These are phyloP conservation scores for Aporrectodea caliginosa DNA, from an alignment of 1,140 invertebrate genomes.

Conservation along the genomic window DNA sequence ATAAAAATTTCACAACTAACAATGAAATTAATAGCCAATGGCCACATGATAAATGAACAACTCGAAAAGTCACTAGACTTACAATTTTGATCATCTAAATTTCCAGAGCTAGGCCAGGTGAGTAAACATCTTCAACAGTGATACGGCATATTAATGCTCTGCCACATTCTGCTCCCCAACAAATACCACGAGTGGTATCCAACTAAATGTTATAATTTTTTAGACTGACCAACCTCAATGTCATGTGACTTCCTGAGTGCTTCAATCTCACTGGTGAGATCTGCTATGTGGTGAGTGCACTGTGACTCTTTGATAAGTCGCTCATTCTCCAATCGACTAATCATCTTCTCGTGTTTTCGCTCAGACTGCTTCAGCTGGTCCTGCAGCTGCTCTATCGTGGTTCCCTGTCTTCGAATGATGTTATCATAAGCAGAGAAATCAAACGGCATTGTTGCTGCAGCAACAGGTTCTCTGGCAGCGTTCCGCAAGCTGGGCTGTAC, in stretches of 20 bases:
- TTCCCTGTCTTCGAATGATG: neutral
- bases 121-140: neutral
- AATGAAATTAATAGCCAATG: too few relatives aligned
- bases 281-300: neutral
- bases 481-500: neutral
- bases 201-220: neutral
- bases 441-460: neutral
- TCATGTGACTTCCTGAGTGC: neutral
- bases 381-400: neutral
- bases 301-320: neutral
- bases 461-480: neutral
- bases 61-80: neutral
- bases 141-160: neutral
- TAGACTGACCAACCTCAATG: neutral
- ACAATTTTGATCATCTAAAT: too few relatives aligned
- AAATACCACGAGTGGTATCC: neutral
- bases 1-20: too few relatives aligned
- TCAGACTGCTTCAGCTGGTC: neutral
- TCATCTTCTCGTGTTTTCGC: neutral
- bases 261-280: neutral
- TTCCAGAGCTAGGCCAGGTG: too few relatives aligned
- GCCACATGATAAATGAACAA: neutral
- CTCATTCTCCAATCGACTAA: neutral
- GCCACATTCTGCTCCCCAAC: neutral
- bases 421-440: neutral